Base-by-base conservation (phyloP, 2,888 invertebrate genomes). In the Neoascia interrupta region DNA sequence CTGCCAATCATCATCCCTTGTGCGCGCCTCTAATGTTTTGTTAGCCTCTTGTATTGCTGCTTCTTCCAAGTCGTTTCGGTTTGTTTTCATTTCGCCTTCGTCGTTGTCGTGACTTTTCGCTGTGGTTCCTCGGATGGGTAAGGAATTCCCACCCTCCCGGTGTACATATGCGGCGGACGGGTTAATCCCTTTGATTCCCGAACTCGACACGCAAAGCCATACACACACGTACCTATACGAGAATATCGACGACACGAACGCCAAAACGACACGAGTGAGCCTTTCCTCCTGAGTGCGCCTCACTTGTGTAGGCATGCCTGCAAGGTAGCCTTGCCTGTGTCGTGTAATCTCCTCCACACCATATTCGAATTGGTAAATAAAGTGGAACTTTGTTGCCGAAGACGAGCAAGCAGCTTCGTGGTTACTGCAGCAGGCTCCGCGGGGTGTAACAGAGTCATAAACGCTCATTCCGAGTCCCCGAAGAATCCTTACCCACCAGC, bases 401-500 rank as follows among this genome's bases (percentile, higher is more conserved):
- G 43, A 54, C n/a, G 49, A 64, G 63, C 45, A 13, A 70, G 63
- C 75, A 70, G 63, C 70, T 64, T 56, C 36, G 49, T 43, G 37
- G 37, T 60, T 23, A 28, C 11, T 13, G 6, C 6, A 11, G 37
- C 13, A 13, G 3, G 15, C 15, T 6, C 10, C n/a, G 3, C 31
- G 1, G 37, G 37, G 13, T 37, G 15, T 13, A 37, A 63, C 47
- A 58, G 63, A 64, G 63, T 56, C 70, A 76, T 76, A 70, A 76
- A 63, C 63, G 75, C 39, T 70, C 47, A 58, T 47, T 70, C 18
- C 19, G 31, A 64, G 63, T 72, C 72, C 64, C 72, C 28, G 13
- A 36, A 66, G 76, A 66, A 60, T 72, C 72, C 66, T 76, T 76
- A 66, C 60, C 64, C 64, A 58, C n/a, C n/a, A n/a, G n/a, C n/a